These are phyloP conservation scores for Maniola hyperantus DNA, from an alignment of 2,888 invertebrate genomes.

Conservation along the genomic window DNA sequence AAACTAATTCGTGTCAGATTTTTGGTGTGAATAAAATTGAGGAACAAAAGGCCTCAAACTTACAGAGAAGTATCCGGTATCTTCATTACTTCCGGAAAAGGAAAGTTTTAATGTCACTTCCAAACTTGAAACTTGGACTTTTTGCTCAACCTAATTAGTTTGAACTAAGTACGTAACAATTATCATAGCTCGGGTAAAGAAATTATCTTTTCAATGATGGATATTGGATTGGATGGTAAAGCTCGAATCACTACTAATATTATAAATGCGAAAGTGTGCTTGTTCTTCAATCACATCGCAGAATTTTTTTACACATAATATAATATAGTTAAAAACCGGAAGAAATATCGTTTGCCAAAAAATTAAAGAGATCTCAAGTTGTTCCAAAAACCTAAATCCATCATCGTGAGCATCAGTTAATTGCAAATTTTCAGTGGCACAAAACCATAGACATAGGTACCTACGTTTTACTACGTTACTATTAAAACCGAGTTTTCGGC, in stretches of 20 bases:
- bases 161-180: not conserved
- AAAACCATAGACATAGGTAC: too few relatives aligned
- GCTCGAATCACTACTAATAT: not conserved
- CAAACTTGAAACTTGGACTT: constrained; percentile 12
- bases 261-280: too few relatives aligned
- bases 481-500: too few relatives aligned
- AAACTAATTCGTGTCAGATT: constrained; percentile 12
- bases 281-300: too few relatives aligned
- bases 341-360: too few relatives aligned
- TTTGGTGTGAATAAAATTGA: not conserved
- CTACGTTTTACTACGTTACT: too few relatives aligned
- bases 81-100: constrained; percentile 28
- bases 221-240: not conserved
- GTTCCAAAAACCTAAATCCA: too few relatives aligned
- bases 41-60: constrained; percentile 16
- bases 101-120: constrained; percentile 18
- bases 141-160: not conserved
- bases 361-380: too few relatives aligned
- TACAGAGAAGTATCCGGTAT: constrained; percentile 11
- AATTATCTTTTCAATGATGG: not conserved
- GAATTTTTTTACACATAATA: too few relatives aligned
- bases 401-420: too few relatives aligned
- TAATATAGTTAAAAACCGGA: too few relatives aligned
- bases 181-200: not conserved
- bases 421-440: too few relatives aligned